Percentiles rank a stretch among this genome's conserved stretches.
Evolutionary conservation across 2,113 vertebrate species (phyloP).

Genomic region (Pseudorhombus dupliciocellatus): DNA sequence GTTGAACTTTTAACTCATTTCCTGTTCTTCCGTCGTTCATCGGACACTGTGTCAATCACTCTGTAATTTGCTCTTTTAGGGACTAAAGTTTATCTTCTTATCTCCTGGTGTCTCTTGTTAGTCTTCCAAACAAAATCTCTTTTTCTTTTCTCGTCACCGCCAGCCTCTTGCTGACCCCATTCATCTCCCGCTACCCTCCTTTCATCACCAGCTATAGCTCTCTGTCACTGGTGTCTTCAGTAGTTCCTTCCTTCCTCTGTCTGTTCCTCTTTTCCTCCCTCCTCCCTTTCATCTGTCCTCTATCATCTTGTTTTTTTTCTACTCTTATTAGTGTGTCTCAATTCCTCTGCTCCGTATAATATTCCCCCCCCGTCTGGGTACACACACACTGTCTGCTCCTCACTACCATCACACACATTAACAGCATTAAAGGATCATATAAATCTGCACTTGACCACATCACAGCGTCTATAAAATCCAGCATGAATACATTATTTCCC

Average conservation of each 20-base stretch:
- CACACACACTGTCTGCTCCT: conserved; percentile 2
- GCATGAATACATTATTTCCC: not conserved
- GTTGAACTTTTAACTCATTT: not conserved
- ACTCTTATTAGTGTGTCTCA: conserved; percentile 40
- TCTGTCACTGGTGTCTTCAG: conserved; percentile 42
- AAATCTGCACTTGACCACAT: conserved; percentile 26
- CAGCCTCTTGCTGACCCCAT: conserved; percentile 38
- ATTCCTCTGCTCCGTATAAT: conserved; percentile 10
- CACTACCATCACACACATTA: conserved; percentile 23
- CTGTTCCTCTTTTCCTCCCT: conserved; percentile 27
- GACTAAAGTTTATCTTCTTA: conserved; percentile 11
- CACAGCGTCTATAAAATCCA: conserved; percentile 30
- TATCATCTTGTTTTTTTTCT: conserved; percentile 27
- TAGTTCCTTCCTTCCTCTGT: conserved; percentile 50
- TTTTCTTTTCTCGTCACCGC: conserved; percentile 29
- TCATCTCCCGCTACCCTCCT: conserved; percentile 37
- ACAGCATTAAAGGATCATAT: conserved; percentile 21
- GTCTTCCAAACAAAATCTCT: conserved; percentile 12
- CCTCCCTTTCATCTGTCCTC: conserved; percentile 52
- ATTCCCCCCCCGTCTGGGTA: conserved; percentile 11
- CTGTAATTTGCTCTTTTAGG: conserved; percentile 1
- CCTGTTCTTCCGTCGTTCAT: not conserved
- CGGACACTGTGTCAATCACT: not conserved
- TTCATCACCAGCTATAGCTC: conserved; percentile 42
- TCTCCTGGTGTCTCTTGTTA: conserved; percentile 15